Evolutionary conservation across 2,888 invertebrate species (phyloP).

Genomic region (Prosopocoilus inquinatus): DNA sequence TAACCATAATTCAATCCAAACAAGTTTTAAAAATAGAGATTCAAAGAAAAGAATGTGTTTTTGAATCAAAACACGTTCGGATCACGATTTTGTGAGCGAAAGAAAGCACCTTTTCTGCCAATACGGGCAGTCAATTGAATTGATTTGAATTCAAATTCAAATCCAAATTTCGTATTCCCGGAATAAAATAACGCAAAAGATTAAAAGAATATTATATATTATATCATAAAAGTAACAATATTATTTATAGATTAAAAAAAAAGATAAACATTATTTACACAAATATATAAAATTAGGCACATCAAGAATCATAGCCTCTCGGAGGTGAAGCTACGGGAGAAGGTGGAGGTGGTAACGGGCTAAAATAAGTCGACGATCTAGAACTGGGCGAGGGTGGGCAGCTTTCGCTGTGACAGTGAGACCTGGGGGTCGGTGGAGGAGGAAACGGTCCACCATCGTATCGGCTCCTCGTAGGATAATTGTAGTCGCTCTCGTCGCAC

Average conservation of each 20-base stretch:
- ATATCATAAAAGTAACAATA: conserved; percentile 15
- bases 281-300: conserved; percentile 19
- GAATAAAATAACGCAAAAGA: background rate
- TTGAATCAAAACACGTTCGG: too few relatives aligned
- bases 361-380: conserved; percentile 74
- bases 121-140: too few relatives aligned
- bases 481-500: conserved; percentile 84
- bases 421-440: conserved; percentile 73
- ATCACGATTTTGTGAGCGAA: too few relatives aligned
- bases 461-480: conserved; percentile 55
- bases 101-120: too few relatives aligned
- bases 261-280: conserved; percentile 16
- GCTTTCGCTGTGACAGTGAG: conserved; percentile 72
- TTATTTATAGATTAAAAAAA: conserved; percentile 15
- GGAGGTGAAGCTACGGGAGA: conserved; percentile 68
- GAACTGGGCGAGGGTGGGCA: conserved; percentile 70
- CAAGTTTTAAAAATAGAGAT: too few relatives aligned
- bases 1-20: too few relatives aligned
- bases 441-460: conserved; percentile 62
- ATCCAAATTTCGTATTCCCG: background rate
- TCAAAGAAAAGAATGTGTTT: too few relatives aligned
- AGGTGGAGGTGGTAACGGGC: conserved; percentile 81
- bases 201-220: conserved; percentile 19
- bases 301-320: conserved; percentile 49
- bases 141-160: too few relatives aligned